Conservation (phyloP, 2,797 vertebrate genomes). For the Phrynocephalus forsythii region DNA sequence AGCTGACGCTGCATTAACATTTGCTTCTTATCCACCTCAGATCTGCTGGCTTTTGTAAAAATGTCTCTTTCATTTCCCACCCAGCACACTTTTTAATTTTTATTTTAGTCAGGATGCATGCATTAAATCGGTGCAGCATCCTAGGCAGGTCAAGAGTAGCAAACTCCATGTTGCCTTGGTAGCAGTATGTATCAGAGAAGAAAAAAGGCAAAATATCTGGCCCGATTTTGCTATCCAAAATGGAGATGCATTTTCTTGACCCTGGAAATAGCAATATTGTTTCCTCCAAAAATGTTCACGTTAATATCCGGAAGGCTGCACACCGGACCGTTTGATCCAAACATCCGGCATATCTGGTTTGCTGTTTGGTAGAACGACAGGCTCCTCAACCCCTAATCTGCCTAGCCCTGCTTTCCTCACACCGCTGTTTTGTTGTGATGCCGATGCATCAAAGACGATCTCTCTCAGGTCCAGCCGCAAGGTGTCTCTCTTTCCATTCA, state of each 20-base stretch:
- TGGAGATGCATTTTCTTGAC: not conserved
- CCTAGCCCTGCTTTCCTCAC: constrained; percentile 84
- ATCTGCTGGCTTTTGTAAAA: constrained; percentile 63
- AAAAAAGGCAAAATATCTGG: too few species aligned
- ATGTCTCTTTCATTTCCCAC: constrained; percentile 46
- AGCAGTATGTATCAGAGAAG: too few species aligned
- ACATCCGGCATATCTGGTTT: constrained; percentile 95
- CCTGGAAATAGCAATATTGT: constrained; percentile 20
- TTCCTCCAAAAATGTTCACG: constrained; percentile 66
- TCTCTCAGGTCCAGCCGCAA: constrained; percentile 92
- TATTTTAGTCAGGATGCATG: constrained; percentile 25
- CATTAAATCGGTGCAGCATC: too few species aligned
- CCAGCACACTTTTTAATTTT: constrained; percentile 48
- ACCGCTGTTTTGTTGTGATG: constrained; percentile 79
- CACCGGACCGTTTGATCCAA: constrained; percentile 91
- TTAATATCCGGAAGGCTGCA: constrained; percentile 78
- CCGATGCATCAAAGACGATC: constrained; percentile 86
- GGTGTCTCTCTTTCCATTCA: constrained; percentile 92
- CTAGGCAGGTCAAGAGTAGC: too few species aligned
- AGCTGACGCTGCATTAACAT: constrained; percentile 21
- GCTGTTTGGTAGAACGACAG: constrained; percentile 94
- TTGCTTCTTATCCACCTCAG: constrained; percentile 20
- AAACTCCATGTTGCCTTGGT: too few species aligned
- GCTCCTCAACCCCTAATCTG: constrained; percentile 81
- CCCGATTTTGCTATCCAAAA: constrained; percentile 44